Conservation (phyloP, 2,113 vertebrate genomes). For the Bungarus multicinctus region DNA sequence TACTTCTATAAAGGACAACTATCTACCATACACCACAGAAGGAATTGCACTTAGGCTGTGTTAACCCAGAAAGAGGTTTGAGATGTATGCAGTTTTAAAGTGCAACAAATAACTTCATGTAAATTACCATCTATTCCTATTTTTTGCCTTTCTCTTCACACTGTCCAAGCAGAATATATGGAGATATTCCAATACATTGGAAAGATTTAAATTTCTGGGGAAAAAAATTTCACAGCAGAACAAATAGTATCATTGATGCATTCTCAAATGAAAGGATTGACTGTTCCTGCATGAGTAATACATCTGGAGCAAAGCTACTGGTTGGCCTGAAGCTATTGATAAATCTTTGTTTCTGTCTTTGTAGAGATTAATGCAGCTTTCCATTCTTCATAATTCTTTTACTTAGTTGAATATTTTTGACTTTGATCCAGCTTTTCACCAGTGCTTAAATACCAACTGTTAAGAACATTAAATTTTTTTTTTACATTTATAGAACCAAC, state of each 20-base stretch:
- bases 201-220: no score
- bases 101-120: background rate
- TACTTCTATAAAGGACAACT: background rate
- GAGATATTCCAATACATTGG: background rate
- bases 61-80: background rate
- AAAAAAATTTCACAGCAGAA: background rate
- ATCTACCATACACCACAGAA: background rate
- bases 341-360: conserved; percentile 1
- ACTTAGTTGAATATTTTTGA: background rate
- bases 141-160: background rate
- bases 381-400: background rate
- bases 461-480: background rate
- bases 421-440: background rate
- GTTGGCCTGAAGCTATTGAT: background rate
- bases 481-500: background rate
- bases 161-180: background rate
- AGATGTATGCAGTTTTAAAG: background rate
- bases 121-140: background rate
- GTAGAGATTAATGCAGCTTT: background rate
- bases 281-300: background rate
- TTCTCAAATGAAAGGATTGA: background rate
- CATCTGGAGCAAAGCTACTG: background rate
- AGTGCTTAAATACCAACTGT: background rate
- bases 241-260: background rate
- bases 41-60: background rate